A percentile compares a stretch with the other conserved stretches of the same genome.
phyloP scores from a whole-genome alignment of 2,797 vertebrate genomes.

The Manis javanica region DNA sequence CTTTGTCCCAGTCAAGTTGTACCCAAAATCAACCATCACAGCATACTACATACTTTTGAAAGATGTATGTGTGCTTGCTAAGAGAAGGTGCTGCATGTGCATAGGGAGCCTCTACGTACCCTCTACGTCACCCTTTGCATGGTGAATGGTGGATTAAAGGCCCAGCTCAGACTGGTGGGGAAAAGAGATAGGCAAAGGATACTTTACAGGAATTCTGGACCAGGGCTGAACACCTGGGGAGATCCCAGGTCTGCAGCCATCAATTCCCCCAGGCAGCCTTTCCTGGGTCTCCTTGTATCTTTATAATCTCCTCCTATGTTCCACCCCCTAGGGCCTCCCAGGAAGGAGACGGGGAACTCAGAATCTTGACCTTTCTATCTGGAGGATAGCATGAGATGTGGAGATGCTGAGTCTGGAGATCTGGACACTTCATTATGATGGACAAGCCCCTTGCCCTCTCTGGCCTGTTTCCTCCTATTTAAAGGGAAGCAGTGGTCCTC shows the following conservation, averaged over 20 bases:
- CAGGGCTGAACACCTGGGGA: neutral
- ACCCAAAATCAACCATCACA: neutral
- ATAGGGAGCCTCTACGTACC: neutral
- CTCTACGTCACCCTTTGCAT: neutral
- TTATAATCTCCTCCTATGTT: neutral
- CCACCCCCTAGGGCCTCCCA: neutral
- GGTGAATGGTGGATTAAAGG: neutral
- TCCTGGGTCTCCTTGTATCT: neutral
- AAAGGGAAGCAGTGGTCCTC: neutral
- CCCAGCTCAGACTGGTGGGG: neutral
- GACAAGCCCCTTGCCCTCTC: neutral
- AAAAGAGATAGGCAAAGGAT: neutral
- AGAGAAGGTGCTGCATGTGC: neutral
- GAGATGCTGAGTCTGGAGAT: neutral
- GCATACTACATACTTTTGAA: neutral
- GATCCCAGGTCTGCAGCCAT: neutral
- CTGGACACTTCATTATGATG: neutral
- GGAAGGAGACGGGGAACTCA: conserved; percentile 3
- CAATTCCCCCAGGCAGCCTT: neutral
- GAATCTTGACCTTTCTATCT: neutral
- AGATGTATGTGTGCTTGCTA: neutral
- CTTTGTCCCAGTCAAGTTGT: neutral
- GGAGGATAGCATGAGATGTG: neutral
- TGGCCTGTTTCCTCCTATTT: neutral
- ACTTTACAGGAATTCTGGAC: neutral